Evolutionary conservation across 2,113 vertebrate species (phyloP).

Genomic region (Crotalus viridis): DNA sequence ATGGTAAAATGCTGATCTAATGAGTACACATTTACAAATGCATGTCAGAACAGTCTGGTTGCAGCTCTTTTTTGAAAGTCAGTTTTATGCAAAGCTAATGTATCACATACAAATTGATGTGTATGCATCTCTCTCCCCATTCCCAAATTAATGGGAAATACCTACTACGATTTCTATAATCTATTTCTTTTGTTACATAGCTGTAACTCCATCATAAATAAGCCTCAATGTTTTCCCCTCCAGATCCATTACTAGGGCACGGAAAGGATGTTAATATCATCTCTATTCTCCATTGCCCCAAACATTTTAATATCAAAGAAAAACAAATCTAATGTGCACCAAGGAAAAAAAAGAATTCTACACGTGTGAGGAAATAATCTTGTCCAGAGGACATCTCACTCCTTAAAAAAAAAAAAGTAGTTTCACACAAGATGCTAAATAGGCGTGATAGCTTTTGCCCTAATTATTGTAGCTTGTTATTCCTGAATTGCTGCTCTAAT

Average conservation of each 20-base stretch:
- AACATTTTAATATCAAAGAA: neutral
- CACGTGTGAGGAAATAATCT: neutral
- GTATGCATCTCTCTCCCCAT: neutral
- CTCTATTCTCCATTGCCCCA: neutral
- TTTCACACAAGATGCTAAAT: neutral
- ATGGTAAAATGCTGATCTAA: neutral
- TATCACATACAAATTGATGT: neutral
- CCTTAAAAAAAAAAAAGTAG: neutral
- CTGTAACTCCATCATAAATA: neutral
- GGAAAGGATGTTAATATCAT: neutral
- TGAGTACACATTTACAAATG: neutral
- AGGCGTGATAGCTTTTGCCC: neutral
- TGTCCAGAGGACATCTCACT: neutral
- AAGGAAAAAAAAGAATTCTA: neutral
- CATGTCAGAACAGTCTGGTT: neutral
- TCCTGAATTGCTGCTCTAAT: neutral
- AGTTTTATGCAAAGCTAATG: neutral
- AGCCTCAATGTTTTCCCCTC: neutral
- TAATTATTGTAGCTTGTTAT: neutral
- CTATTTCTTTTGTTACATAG: neutral
- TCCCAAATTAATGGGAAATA: neutral
- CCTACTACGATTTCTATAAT: neutral
- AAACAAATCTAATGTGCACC: neutral
- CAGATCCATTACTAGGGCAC: neutral
- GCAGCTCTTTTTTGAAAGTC: neutral